Evolutionary conservation across 30 jellyfish, hydroid and myxozoan species (phyloP).

Genomic region (Aurelia coerulea): DNA sequence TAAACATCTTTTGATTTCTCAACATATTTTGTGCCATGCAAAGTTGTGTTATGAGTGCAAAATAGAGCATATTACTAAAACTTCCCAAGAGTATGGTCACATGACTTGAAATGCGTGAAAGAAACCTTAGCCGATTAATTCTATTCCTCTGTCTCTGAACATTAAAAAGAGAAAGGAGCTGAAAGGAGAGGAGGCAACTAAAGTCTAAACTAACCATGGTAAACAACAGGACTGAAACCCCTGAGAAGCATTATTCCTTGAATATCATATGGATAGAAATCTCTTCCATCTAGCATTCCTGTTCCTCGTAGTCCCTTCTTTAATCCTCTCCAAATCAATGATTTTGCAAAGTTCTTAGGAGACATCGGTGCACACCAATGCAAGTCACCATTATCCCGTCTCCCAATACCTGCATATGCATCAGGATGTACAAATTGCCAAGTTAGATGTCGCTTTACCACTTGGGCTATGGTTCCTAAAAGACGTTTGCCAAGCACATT

Average conservation of each 20-base stretch:
- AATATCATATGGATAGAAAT: constrained; percentile 37
- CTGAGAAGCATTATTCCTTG: constrained; percentile 53
- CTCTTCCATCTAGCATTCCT: constrained; percentile 48
- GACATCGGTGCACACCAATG: constrained; percentile 69
- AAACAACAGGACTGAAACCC: constrained; percentile 69
- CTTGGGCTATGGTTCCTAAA: neutral
- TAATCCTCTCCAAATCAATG: constrained; percentile 54
- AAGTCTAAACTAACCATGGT: constrained; percentile 22
- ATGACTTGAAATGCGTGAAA: too few species aligned
- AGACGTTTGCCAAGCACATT: constrained; percentile 16
- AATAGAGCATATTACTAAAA: too few species aligned
- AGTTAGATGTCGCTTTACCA: constrained; percentile 21
- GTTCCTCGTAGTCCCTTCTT: constrained; percentile 25
- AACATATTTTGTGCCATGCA: too few species aligned
- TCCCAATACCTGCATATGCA: constrained; percentile 10
- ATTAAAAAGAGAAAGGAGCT: too few species aligned
- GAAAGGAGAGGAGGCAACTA: too few species aligned
- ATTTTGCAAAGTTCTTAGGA: constrained; percentile 36
- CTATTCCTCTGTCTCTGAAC: too few species aligned
- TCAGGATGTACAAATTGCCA: constrained; percentile 67
- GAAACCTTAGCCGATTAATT: too few species aligned
- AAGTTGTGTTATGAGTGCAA: too few species aligned
- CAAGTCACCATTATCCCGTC: constrained; percentile 42
- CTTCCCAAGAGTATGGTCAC: too few species aligned
- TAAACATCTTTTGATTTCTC: too few species aligned